phyloP scores from a whole-genome alignment of 30 jellyfish, hydroid and myxozoan species.

The Hydractinia symbiolongicarpus region DNA sequence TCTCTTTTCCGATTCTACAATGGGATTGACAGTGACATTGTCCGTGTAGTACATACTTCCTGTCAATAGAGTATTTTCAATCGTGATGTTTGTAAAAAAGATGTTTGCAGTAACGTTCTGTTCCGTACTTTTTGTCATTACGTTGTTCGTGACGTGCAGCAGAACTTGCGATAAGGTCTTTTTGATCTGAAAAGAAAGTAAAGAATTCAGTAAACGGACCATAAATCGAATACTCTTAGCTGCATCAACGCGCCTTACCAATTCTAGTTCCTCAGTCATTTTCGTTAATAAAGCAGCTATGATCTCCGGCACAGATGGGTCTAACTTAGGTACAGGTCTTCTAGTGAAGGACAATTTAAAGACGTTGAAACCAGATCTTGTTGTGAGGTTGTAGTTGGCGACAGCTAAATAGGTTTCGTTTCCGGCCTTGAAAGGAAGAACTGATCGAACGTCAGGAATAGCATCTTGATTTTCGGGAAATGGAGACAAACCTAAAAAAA shows the following conservation, averaged over 20 bases:
- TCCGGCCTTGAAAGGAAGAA: slow-evolving; percentile 36
- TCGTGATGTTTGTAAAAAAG: neutral
- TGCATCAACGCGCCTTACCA: slow-evolving; percentile 38
- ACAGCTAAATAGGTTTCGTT: slow-evolving; percentile 58
- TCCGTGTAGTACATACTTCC: neutral
- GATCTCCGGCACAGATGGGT: slow-evolving; percentile 32
- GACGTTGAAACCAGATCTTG: slow-evolving; percentile 55
- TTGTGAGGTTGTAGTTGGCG: slow-evolving; percentile 47
- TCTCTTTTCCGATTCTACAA: slow-evolving; percentile 3
- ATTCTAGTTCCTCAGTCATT: slow-evolving; percentile 10
- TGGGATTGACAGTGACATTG: slow-evolving; percentile 17
- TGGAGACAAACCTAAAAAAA: slow-evolving; percentile 45
- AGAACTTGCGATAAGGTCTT: slow-evolving; percentile 10
- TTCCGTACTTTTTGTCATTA: slow-evolving; percentile 23
- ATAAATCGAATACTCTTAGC: neutral
- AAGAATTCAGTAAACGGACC: neutral
- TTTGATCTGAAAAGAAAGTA: slow-evolving; percentile 13
- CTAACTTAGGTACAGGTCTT: slow-evolving; percentile 20
- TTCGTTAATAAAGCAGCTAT: slow-evolving; percentile 18
- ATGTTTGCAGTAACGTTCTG: slow-evolving; percentile 19
- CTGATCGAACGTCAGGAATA: slow-evolving; percentile 80
- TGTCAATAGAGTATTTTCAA: neutral
- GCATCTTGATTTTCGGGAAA: slow-evolving; percentile 20
- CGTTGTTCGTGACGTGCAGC: slow-evolving; percentile 5
- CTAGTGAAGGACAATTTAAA: slow-evolving; percentile 44